phyloP scores from a whole-genome alignment of 1,140 invertebrate species.

The Saccostrea glomerata region DNA sequence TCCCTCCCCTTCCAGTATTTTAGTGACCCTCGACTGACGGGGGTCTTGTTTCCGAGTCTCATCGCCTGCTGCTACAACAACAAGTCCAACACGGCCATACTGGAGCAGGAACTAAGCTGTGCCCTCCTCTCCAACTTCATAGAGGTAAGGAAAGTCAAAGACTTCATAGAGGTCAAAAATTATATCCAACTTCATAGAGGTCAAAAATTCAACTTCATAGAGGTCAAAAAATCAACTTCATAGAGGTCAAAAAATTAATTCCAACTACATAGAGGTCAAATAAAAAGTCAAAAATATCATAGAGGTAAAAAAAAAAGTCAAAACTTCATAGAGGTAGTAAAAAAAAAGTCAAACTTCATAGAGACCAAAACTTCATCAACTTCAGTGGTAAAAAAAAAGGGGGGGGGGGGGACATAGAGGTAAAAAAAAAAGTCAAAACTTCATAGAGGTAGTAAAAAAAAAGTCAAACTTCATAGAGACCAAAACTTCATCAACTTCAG shows the following conservation, averaged over 20 bases:
- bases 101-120: constrained; percentile 89
- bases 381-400: too few relatives aligned
- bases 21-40: constrained; percentile 86
- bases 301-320: too few relatives aligned
- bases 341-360: too few relatives aligned
- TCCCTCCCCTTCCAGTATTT: constrained; percentile 94
- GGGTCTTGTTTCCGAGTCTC: constrained; percentile 92
- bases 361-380: too few relatives aligned
- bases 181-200: constrained; percentile 78
- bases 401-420: too few relatives aligned
- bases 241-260: constrained; percentile 71
- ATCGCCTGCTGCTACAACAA: constrained; percentile 88
- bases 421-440: too few relatives aligned
- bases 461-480: too few relatives aligned
- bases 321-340: too few relatives aligned
- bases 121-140: constrained; percentile 81
- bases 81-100: constrained; percentile 84
- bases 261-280: background rate
- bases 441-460: too few relatives aligned
- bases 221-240: constrained; percentile 77
- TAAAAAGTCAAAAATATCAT: background rate
- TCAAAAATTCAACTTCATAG: constrained; percentile 78
- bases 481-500: too few relatives aligned
- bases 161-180: too few relatives aligned
- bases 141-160: constrained; percentile 67